Evolutionary conservation across 2,888 invertebrate species (phyloP).

Genomic region (Loripinus fragilis): DNA sequence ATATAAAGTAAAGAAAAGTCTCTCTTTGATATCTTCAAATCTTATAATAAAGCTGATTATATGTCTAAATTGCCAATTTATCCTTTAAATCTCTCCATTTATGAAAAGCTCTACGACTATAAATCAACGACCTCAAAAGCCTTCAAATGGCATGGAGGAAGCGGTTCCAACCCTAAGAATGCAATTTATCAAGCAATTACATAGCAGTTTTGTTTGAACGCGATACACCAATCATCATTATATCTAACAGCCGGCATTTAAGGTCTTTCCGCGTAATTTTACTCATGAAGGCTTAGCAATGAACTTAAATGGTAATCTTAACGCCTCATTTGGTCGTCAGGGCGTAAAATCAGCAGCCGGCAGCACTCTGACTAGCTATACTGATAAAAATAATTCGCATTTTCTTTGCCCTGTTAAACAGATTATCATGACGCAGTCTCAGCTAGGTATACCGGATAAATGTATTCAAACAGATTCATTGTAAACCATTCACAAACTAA

Average conservation of each 20-base stretch:
- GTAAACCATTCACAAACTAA: too few relatives aligned
- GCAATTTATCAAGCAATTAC: slow-evolving; percentile 65
- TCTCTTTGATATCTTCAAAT: background rate
- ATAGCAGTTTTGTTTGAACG: slow-evolving; percentile 65
- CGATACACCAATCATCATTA: slow-evolving; percentile 52
- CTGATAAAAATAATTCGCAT: slow-evolving; percentile 12
- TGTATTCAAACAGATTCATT: too few relatives aligned
- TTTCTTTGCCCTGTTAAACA: too few relatives aligned
- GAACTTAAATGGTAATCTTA: slow-evolving; percentile 60
- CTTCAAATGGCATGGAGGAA: slow-evolving; percentile 55
- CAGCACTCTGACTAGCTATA: slow-evolving; percentile 28
- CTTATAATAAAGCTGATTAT: slow-evolving; percentile 14
- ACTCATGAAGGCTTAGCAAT: slow-evolving; percentile 49
- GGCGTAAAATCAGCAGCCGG: slow-evolving; percentile 49
- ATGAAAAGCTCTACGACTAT: slow-evolving; percentile 12
- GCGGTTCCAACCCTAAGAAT: slow-evolving; percentile 48
- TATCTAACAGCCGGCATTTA: slow-evolving; percentile 26
- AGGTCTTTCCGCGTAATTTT: slow-evolving; percentile 62
- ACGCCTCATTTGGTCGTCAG: slow-evolving; percentile 61
- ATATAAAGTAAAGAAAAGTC: background rate
- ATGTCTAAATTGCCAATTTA: slow-evolving; percentile 19
- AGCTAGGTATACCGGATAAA: too few relatives aligned
- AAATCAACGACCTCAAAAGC: slow-evolving; percentile 24
- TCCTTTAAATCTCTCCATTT: slow-evolving; percentile 7
- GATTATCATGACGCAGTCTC: too few relatives aligned